Conservation (phyloP, 53 echinoderm and acorn worm genomes). For the Echinometra lucunter region DNA sequence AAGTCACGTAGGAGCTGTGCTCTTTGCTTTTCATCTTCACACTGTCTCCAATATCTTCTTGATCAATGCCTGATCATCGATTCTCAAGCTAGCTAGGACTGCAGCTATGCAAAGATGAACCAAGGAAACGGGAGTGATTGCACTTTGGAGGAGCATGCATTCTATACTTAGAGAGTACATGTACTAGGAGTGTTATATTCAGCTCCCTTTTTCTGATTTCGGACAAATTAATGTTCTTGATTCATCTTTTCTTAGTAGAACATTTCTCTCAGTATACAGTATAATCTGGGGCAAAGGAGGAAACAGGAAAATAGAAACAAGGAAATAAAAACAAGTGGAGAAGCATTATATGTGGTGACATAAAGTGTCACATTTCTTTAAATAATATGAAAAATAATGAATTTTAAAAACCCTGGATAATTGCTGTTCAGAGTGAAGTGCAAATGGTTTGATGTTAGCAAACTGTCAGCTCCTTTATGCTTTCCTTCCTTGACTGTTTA, state of each 20-base stretch:
- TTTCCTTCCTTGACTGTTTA: too few relatives aligned
- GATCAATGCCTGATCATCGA: slow-evolving; percentile 16
- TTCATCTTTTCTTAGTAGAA: neutral
- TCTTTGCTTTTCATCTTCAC: neutral
- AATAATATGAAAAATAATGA: neutral
- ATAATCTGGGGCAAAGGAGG: slow-evolving; percentile 5
- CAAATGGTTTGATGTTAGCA: neutral
- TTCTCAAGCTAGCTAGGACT: neutral
- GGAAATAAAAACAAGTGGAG: neutral
- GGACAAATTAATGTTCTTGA: slow-evolving; percentile 19
- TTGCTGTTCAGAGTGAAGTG: neutral
- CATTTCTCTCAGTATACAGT: too few relatives aligned
- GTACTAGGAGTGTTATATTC: neutral
- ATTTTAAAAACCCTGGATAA: neutral
- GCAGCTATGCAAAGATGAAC: slow-evolving; percentile 31
- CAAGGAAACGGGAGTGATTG: slow-evolving; percentile 3
- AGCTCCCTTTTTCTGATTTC: neutral
- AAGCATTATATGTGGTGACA: neutral
- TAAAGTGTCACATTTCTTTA: neutral
- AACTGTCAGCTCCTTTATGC: too few relatives aligned
- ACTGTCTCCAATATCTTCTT: slow-evolving; percentile 33
- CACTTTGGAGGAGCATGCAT: slow-evolving; percentile 1
- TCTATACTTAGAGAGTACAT: neutral
- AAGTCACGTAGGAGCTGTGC: neutral
- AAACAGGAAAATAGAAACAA: neutral